These are phyloP conservation scores for Ectemnius lituratus DNA, from an alignment of 2,888 invertebrate species.

Conservation along the genomic window DNA sequence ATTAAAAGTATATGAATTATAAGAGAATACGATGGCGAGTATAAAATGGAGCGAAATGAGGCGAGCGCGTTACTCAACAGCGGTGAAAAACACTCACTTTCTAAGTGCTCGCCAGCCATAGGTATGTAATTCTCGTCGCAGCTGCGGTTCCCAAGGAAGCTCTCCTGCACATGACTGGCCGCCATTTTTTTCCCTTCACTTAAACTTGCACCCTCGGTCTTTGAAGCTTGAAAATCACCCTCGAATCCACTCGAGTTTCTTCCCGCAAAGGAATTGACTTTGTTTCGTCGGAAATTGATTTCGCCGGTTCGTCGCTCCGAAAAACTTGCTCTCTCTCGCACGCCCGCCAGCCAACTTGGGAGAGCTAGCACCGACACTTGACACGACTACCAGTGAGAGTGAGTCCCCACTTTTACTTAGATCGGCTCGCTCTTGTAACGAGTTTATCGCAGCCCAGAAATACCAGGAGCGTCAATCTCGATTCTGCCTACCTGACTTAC, in stretches of 20 bases:
- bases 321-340: constrained; percentile 6
- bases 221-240: background rate
- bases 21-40: too few species aligned
- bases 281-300: background rate
- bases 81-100: constrained; percentile 66
- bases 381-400: constrained; percentile 62
- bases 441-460: constrained; percentile 38
- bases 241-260: background rate
- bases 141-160: constrained; percentile 60
- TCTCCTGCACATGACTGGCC: constrained; percentile 11
- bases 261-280: background rate
- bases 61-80: constrained; percentile 2
- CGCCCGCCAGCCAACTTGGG: constrained; percentile 25
- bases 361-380: constrained; percentile 22
- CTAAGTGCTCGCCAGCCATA: constrained; percentile 67
- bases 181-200: too few species aligned
- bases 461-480: constrained; percentile 2
- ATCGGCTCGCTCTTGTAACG: constrained; percentile 50
- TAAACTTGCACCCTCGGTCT: too few species aligned
- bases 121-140: constrained; percentile 69
- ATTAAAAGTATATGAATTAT: too few species aligned
- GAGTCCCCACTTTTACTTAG: constrained; percentile 64
- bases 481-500: too few species aligned
- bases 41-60: too few species aligned
- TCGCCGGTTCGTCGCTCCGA: background rate